Percentiles rank a stretch among this genome's conserved stretches.
Conservation (phyloP, 2,888 invertebrate genomes). For the Drosophila flavopinicola region DNA sequence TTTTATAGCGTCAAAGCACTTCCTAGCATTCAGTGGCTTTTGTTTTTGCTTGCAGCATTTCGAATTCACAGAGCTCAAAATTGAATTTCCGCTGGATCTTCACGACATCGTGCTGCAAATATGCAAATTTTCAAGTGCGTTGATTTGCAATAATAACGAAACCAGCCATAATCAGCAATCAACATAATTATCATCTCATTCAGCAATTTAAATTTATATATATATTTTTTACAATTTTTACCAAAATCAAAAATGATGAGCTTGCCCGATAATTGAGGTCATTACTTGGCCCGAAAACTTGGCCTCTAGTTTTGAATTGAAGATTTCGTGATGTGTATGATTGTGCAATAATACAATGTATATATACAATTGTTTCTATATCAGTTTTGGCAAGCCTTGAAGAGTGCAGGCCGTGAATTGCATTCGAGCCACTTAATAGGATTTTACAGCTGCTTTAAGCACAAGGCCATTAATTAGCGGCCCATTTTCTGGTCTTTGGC, state of each 20-base stretch:
- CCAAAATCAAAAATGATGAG: constrained; percentile 24
- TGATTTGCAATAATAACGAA: constrained; percentile 48
- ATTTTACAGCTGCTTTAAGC: constrained; percentile 27
- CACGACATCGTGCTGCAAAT: constrained; percentile 68
- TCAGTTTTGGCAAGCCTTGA: constrained; percentile 52
- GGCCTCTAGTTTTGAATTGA: constrained; percentile 33
- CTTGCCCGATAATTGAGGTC: constrained; percentile 61
- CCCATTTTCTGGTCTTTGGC: constrained; percentile 38
- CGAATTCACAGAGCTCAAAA: constrained; percentile 27
- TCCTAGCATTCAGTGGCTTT: constrained; percentile 1
- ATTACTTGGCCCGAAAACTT: constrained; percentile 28
- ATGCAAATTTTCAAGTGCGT: constrained; percentile 66
- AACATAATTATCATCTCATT: constrained; percentile 45
- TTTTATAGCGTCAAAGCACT: neutral
- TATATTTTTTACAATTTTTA: constrained; percentile 39
- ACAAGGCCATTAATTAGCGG: constrained; percentile 67
- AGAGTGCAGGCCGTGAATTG: constrained; percentile 70
- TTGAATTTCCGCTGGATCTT: constrained; percentile 32
- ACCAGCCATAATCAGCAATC: constrained; percentile 32
- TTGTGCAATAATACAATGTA: constrained; percentile 45
- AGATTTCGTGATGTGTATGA: constrained; percentile 55
- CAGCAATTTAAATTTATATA: constrained; percentile 29
- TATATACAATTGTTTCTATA: constrained; percentile 15
- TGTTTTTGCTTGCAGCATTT: constrained; percentile 33
- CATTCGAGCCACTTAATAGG: constrained; percentile 57